Conservation (phyloP, 2,797 vertebrate species). For the Hemitrygon akajei region DNA sequence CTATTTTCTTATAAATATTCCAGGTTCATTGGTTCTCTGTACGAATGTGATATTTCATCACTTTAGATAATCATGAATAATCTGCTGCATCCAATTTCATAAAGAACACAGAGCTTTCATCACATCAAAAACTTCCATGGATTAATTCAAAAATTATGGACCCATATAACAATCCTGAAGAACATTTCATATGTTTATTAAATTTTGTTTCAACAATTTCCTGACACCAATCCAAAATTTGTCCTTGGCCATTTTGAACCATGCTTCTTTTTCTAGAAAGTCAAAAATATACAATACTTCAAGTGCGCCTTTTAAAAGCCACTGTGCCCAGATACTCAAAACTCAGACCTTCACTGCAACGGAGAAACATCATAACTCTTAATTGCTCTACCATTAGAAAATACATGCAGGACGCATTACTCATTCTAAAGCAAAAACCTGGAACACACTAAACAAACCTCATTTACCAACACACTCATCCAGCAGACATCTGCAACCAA, state of each 20-base stretch:
- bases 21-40: not conserved
- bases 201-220: not conserved
- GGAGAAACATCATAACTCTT: not conserved
- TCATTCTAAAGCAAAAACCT: not conserved
- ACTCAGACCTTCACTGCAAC: not conserved
- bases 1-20: not conserved
- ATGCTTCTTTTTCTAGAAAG: not conserved
- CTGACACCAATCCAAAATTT: not conserved
- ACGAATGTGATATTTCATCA: not conserved
- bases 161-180: not conserved
- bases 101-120: not conserved
- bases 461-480: not conserved
- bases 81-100: not conserved
- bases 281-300: not conserved
- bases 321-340: not conserved
- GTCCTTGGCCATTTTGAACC: not conserved
- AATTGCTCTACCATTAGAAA: not conserved
- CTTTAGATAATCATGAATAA: not conserved
- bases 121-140: not conserved
- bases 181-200: not conserved
- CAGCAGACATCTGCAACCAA: not conserved
- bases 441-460: not conserved
- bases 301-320: not conserved
- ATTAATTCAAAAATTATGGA: not conserved
- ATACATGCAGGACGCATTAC: not conserved